These are phyloP conservation scores for Koerneria pararmatus DNA, from an alignment of 2,888 invertebrate species.

Conservation along the genomic window DNA sequence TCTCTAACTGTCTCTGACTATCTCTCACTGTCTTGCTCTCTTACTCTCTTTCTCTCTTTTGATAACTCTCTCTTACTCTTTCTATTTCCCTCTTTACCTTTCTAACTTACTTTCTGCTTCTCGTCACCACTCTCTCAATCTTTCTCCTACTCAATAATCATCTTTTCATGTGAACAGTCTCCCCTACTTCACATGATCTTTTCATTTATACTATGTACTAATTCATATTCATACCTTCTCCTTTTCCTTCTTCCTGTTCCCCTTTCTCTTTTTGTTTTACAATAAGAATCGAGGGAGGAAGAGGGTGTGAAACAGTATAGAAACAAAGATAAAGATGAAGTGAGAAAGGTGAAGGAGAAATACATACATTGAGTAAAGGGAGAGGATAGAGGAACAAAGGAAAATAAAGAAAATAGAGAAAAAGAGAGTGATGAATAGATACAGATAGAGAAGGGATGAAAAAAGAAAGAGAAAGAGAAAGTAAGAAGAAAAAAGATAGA, in stretches of 20 bases:
- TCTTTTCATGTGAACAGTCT: background rate
- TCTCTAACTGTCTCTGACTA: background rate
- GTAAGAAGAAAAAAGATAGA: background rate
- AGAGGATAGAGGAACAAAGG: background rate
- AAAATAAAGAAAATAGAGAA: background rate
- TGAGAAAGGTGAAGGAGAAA: too few species aligned
- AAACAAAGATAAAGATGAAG: background rate
- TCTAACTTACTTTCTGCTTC: background rate
- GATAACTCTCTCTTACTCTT: background rate
- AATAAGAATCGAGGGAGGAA: too few species aligned
- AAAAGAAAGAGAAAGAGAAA: background rate
- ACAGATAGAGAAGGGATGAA: background rate
- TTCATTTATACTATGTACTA: background rate
- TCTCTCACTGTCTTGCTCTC: background rate
- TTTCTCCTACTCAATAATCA: background rate
- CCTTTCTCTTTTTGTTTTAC: background rate
- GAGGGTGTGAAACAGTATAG: background rate
- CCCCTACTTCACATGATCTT: background rate
- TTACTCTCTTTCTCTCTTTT: background rate
- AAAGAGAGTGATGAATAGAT: background rate
- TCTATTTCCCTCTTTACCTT: background rate
- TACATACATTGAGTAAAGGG: background rate
- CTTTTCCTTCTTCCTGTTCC: background rate
- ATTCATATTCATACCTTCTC: background rate
- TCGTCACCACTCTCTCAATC: background rate